A percentile compares a stretch with the other conserved stretches of the same genome.
phyloP scores from a whole-genome alignment of 2,113 vertebrate genomes.

The Stomatorhinus ivindoensis region DNA sequence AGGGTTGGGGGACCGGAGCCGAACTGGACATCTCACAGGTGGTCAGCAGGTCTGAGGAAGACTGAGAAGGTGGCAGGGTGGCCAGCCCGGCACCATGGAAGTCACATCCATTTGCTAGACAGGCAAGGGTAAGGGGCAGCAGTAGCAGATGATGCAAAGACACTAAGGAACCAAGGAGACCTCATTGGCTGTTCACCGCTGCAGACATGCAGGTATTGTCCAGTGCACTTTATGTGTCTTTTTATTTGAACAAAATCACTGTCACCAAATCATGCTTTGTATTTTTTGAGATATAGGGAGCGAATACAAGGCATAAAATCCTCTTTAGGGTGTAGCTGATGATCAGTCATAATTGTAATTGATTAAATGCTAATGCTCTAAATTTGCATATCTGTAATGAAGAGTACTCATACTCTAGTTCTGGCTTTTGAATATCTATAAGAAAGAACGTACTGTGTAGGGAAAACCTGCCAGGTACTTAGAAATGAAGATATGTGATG shows the following conservation, averaged over 20 bases:
- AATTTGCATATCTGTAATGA: neutral
- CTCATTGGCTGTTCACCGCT: slow-evolving; percentile 27
- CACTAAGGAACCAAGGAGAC: slow-evolving; percentile 21
- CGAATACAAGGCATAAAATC: neutral
- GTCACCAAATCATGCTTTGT: neutral
- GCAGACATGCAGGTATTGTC: slow-evolving; percentile 60
- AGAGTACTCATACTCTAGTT: neutral
- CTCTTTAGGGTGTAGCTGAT: neutral
- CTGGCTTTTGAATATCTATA: neutral
- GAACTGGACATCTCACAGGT: neutral
- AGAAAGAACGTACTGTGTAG: neutral
- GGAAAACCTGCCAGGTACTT: neutral
- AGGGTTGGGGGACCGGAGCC: neutral
- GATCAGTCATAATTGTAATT: neutral
- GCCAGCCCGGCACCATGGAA: neutral
- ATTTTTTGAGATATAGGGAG: neutral
- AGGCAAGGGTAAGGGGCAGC: slow-evolving; percentile 17
- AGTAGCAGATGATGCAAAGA: neutral
- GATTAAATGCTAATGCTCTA: neutral
- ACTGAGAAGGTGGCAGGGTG: neutral
- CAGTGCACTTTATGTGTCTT: neutral
- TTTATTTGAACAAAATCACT: neutral
- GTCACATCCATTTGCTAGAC: neutral
- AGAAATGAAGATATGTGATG: neutral
- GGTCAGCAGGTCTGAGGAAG: neutral